Conservation (phyloP, 1,140 invertebrate species). For the Cryptotermes secundus region DNA sequence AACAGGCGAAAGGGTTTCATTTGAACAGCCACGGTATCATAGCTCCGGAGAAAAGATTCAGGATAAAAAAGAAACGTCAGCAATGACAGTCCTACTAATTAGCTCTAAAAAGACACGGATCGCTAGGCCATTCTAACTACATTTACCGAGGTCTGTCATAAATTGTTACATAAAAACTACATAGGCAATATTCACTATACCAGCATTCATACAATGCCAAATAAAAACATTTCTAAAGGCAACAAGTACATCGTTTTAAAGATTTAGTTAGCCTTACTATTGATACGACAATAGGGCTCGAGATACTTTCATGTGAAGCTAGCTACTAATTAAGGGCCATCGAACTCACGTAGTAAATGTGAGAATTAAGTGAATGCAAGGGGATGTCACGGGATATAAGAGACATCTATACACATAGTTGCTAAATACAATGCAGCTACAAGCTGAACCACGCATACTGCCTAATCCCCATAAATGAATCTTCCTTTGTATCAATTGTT, state of each 20-base stretch:
- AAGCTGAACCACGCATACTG: neutral
- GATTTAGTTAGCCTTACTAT: neutral
- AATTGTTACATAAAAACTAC: too few species aligned
- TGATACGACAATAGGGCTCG: neutral
- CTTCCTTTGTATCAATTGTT: neutral
- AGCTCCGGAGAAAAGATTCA: too few species aligned
- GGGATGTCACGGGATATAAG: neutral
- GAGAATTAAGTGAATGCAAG: neutral
- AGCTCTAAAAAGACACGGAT: too few species aligned
- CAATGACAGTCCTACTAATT: too few species aligned
- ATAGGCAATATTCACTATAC: too few species aligned
- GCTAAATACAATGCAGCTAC: neutral
- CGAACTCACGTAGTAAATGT: neutral
- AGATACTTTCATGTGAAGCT: neutral
- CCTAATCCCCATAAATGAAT: neutral
- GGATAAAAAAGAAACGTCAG: too few species aligned
- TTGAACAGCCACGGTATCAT: too few species aligned
- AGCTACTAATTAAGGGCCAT: neutral
- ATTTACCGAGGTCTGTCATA: too few species aligned
- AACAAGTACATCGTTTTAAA: neutral
- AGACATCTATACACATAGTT: neutral
- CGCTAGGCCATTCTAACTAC: too few species aligned
- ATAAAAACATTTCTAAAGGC: neutral
- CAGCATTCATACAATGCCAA: too few species aligned
- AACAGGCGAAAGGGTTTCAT: too few species aligned